Conservation (phyloP, 2,888 invertebrate genomes). For the Rhogogaster chlorosoma region DNA sequence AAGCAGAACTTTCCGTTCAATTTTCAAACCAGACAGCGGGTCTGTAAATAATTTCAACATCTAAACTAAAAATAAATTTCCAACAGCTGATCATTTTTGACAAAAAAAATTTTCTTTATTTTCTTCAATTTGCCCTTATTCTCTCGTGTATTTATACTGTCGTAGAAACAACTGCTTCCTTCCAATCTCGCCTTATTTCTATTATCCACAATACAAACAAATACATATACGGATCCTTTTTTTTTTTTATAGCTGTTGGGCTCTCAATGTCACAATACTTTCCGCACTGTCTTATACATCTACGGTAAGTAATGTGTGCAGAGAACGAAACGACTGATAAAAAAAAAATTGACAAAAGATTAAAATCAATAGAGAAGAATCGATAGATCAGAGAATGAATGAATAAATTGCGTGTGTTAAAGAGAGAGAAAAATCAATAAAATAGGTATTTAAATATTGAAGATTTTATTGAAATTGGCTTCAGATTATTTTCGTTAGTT, state of each 20-base stretch:
- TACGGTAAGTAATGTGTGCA: slow-evolving; percentile 58
- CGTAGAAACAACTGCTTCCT: no score
- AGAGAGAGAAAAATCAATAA: neutral
- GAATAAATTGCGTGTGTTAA: neutral
- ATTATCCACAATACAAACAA: neutral
- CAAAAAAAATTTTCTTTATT: neutral
- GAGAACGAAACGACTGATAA: neutral
- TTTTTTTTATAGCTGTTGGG: slow-evolving; percentile 25
- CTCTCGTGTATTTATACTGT: neutral
- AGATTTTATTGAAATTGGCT: neutral
- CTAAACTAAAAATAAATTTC: neutral
- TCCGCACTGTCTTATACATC: slow-evolving; percentile 64
- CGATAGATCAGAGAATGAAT: neutral
- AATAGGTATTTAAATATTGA: neutral
- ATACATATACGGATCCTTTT: neutral
- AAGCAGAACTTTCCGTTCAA: neutral
- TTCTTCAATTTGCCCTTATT: neutral
- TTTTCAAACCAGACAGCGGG: neutral
- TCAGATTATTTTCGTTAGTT: neutral
- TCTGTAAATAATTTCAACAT: slow-evolving; percentile 38
- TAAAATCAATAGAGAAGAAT: neutral
- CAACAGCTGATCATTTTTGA: neutral
- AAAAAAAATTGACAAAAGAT: slow-evolving; percentile 21
- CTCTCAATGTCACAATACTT: slow-evolving; percentile 54
- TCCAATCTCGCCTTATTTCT: neutral